These are phyloP conservation scores for Creontiades dilutus DNA, from an alignment of 2,888 invertebrate species.

Conservation along the genomic window DNA sequence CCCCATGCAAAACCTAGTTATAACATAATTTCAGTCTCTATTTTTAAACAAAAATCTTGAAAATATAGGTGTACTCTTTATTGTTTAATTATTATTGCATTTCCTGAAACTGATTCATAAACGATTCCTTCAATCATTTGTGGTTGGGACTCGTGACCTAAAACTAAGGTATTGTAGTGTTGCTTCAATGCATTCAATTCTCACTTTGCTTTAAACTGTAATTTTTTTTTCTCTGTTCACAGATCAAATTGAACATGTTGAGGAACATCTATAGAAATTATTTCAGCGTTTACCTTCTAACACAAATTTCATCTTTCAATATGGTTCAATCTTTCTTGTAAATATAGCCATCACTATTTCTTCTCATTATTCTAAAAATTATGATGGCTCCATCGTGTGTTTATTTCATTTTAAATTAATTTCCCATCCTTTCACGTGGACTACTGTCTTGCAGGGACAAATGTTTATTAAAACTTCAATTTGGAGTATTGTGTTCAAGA, in stretches of 20 bases:
- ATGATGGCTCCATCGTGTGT: conserved; percentile 56
- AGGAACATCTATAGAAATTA: conserved; percentile 53
- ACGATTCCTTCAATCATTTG: no score
- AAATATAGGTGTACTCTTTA: no score
- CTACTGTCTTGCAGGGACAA: conserved; percentile 17
- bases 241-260: conserved; percentile 47
- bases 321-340: conserved; percentile 47
- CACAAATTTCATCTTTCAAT: conserved; percentile 62
- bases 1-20: no score
- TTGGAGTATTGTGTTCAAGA: conserved; percentile 70
- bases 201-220: no score
- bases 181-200: no score
- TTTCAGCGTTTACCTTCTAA: conserved; percentile 67
- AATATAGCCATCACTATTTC: conserved; percentile 41
- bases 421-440: not conserved
- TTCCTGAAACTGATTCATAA: no score
- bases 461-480: conserved; percentile 17
- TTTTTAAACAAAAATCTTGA: no score
- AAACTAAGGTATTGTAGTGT: no score
- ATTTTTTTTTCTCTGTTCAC: conserved; percentile 35
- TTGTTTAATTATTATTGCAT: no score
- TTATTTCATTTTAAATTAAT: not conserved
- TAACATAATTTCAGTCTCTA: no score
- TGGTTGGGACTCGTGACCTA: no score
- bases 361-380: conserved; percentile 20